These are phyloP conservation scores for Gnathonemus longibarbis DNA, from an alignment of 2,113 vertebrate species.

Conservation along the genomic window DNA sequence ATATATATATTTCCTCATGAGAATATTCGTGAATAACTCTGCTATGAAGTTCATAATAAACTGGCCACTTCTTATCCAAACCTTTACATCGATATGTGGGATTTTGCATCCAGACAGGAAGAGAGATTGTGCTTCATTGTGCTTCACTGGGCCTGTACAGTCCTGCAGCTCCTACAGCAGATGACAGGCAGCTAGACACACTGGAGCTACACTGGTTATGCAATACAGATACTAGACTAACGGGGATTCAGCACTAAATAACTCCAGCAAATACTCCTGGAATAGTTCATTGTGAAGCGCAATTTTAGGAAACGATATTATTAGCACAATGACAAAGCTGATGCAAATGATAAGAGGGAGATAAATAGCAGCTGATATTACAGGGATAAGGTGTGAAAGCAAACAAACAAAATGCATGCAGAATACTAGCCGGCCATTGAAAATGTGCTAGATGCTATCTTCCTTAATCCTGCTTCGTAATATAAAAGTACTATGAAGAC, in stretches of 20 bases:
- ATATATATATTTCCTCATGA: not conserved
- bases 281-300: not conserved
- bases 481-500: not conserved
- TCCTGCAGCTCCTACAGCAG: conserved; percentile 10
- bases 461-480: not conserved
- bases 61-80: not conserved
- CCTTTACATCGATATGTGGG: conserved; percentile 3
- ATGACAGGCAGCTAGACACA: not conserved
- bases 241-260: not conserved
- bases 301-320: not conserved
- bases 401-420: not conserved
- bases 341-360: not conserved
- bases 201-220: not conserved
- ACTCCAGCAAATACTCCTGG: not conserved
- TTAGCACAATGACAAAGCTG: not conserved
- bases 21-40: not conserved
- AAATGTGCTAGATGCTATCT: not conserved
- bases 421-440: not conserved
- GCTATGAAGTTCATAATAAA: not conserved
- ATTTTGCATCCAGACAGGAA: not conserved
- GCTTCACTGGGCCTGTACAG: conserved; percentile 10
- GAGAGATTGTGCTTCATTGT: not conserved
- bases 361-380: not conserved
- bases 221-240: too few relatives aligned
- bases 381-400: not conserved